Base-by-base conservation (phyloP, 2,888 invertebrate genomes). In the Drosophila quinaria region DNA sequence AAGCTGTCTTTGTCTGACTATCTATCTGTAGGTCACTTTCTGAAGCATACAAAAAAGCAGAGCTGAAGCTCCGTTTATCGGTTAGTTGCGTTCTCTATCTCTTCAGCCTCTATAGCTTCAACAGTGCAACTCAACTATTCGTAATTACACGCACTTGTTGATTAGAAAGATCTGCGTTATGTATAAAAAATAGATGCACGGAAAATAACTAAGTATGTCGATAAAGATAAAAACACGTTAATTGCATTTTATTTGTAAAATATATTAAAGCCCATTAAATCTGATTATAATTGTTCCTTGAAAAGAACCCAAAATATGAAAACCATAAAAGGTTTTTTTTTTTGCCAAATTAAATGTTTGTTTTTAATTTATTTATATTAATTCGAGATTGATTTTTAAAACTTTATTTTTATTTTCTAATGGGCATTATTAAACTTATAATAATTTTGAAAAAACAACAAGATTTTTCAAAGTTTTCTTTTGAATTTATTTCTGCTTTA, bases 1-100 rank as follows among this genome's bases (percentile, higher is more conserved):
- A 41, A 73, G 47, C 49, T 66, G 55, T 22, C 55, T 74, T 72
- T 71, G 71, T 71, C 46, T 60, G 44, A 50, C 69, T 73, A 73
- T 75, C 69, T 73, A 73, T 75, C 72, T 70, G 37, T 75, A 39
- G 72, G 62, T 72, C 72, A 58, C 58, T 47, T 33, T 37, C 37
- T 47, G 58, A 33, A 22, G n/a, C 55, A 42, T 56, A 56, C 56
- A 55, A n/a, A n/a, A n/a, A n/a, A 44, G 19, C 33, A 35, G 15
- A 44, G 33, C 55, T 31, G 42, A 33, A 55, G 46, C 56, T 46
- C 46, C 46, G 35, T 56, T 56, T 56, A 56, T 56, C 56, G 46
- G 44, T 37, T 35, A 25, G 44, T 56, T 22, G 25, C 19, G 19
- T 42, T 46, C 15, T 31, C 13, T 47, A 47, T 58, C 58, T 13